Conservation (phyloP, 2,113 vertebrate genomes). For the Tetraodon nigroviridis region DNA sequence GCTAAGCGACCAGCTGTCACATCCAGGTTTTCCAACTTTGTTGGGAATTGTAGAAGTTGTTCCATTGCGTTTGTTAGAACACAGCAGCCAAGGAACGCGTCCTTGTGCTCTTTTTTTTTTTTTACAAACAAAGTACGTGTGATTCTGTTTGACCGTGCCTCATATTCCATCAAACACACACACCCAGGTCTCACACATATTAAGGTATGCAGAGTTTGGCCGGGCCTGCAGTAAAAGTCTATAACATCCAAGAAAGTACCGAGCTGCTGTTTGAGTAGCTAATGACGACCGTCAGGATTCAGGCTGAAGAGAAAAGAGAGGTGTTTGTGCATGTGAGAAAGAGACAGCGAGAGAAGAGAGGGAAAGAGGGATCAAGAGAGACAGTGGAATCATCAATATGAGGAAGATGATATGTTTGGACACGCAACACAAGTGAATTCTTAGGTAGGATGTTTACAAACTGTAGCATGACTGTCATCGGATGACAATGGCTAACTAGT, state of each 20-base stretch:
- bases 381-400: background rate
- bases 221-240: constrained; percentile 54
- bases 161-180: background rate
- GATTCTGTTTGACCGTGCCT: too few relatives aligned
- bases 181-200: background rate
- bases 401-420: background rate
- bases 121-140: too few relatives aligned
- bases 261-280: constrained; percentile 19
- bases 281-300: constrained; percentile 13
- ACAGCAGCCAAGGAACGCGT: too few relatives aligned
- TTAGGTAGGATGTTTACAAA: background rate
- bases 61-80: too few relatives aligned
- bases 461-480: background rate
- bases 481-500: background rate
- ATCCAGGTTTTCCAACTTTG: too few relatives aligned
- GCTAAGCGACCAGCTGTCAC: too few relatives aligned
- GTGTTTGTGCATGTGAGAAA: too few relatives aligned
- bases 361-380: constrained; percentile 6
- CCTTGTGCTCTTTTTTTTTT: too few relatives aligned
- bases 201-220: constrained; percentile 31
- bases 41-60: too few relatives aligned
- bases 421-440: constrained; percentile 3
- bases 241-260: constrained; percentile 38
- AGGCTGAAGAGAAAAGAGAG: constrained; percentile 1
- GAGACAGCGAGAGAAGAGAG: background rate